Evolutionary conservation across 2,113 vertebrate genomes (phyloP), one percentile per base, ranked within the genome.

Genomic region (Pseudopipra pipra): DNA sequence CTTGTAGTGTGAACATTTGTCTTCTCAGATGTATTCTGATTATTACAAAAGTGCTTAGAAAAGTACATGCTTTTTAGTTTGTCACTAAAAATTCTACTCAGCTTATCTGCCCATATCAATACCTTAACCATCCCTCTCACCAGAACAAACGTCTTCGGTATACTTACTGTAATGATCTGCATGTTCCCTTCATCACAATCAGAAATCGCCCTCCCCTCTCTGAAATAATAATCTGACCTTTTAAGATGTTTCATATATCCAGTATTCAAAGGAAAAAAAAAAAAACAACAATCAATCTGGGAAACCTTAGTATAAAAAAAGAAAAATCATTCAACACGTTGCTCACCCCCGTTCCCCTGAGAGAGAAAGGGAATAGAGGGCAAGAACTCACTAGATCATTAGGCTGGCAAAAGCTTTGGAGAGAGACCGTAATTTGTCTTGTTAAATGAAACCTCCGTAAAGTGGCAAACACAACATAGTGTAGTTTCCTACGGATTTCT

Each of bases 11-110:
- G 70, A 83, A 67, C 23, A 3, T 51, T 86, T 82, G 63, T 92
- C 91, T 88, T 80, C 74, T 75, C 39, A 14, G 65, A 27, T 66
- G 46, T 83, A 22, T 58, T 77, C 70, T 25, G 73, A 80, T 96
- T 70, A 82, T 91, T 97, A 97, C 95, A 97, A 98, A 97, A 98
- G 89, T 56, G 95, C 84, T 93, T 95, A 92, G 52, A 95, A 92
- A 97, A 90, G 74, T 71, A 87, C 80, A 37, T 9, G 84, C 2
- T 47, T 92, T 97, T 88, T 88, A 97, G 97, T 94, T 96, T 90
- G 72, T 54, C 88, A 71, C 94, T 96, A 95, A 92, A 97, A 89
- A 66, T 92, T 93, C 92, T 41, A 71, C 94, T 94, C 90, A 35
- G 65, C 44, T 80, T 13, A 71, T 92, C 83, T 71, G 87, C 85